Base-by-base conservation (phyloP, 2,797 vertebrate species). In the Euphonia xanthogaster region DNA sequence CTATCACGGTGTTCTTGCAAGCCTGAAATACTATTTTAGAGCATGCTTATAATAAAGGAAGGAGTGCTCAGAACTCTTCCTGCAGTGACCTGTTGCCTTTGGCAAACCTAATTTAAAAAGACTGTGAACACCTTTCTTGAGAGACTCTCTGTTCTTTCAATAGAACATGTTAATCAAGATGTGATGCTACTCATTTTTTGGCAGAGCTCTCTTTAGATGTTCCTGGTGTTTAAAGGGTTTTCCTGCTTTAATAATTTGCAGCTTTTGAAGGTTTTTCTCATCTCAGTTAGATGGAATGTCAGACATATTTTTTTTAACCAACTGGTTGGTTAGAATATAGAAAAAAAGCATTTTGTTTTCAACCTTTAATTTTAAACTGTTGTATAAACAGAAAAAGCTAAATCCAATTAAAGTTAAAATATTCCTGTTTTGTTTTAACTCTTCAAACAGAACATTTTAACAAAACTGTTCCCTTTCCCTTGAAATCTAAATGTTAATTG, bases 331-430 rank as follows among this genome's bases (percentile, higher is more conserved):
- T 57, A 50, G 10, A 61, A 82, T 73, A 27, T 68, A 74, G 85
- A 81, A 12, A 0, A 0, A 82, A 7, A 0, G 3, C 7, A 14
- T 51, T 62, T 62, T 0, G 9, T 60, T 91, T 85, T 66, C 14
- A 66, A 28, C 16, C 35, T 68, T 76, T 28, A 16, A 10, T 73
- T 93, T 89, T 79, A 66, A 74, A 21, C 15, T 55, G 8, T 55
- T 45, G 1, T 47, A 22, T 57, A 48, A 79, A 58, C 16, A 27
- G 21, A 50, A 89, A 60, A 55, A 80, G 9, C 24, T 63, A 67
- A 87, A 42, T 51, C 14, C 35, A 76, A 50, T 85, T 62, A 23
- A 73, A 70, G 55, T 73, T 51, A 30, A 90, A 86, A 55, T 53
- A 33, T 33, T 60, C 11, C 2, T 62, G 16, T 10, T 81, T 61